Evolutionary conservation across 2,113 vertebrate genomes (phyloP).

Genomic region (Thomomys bottae): DNA sequence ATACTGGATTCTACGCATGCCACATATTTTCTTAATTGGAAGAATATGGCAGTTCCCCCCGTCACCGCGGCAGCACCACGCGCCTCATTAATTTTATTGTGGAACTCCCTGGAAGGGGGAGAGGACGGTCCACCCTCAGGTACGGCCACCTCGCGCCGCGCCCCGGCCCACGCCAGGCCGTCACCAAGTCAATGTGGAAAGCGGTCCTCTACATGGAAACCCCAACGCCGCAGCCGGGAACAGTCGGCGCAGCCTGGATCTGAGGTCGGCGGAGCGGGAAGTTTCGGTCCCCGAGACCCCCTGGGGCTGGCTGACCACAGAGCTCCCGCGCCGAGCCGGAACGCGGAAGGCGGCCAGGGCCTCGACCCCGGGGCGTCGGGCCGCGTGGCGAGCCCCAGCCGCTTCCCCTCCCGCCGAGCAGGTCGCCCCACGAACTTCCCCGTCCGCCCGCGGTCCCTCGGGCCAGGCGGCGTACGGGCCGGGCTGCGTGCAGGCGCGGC

Average conservation of each 20-base stretch:
- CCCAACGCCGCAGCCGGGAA: not conserved
- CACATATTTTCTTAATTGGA: slow-evolving; percentile 75
- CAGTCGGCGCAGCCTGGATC: not conserved
- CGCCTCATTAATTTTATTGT: slow-evolving; percentile 75
- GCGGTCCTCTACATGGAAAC: not conserved
- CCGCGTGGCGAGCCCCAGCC: not conserved
- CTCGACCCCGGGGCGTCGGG: not conserved
- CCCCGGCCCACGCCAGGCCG: no score
- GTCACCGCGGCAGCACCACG: slow-evolving; percentile 64
- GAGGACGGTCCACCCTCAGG: slow-evolving; percentile 25
- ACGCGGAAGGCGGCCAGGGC: no score
- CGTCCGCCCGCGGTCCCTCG: not conserved
- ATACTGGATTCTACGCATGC: slow-evolving; percentile 76
- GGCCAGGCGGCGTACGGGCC: not conserved
- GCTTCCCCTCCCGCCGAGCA: not conserved
- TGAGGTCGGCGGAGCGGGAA: not conserved
- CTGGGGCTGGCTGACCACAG: no score
- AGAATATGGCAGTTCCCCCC: slow-evolving; percentile 76
- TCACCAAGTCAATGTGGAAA: no score
- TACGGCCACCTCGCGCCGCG: no score
- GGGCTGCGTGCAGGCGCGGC: no score
- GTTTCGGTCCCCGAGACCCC: slow-evolving; percentile 31
- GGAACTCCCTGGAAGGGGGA: slow-evolving; percentile 51
- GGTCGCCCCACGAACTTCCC: slow-evolving; percentile 62
- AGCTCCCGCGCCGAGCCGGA: no score